A percentile compares a stretch with the other conserved stretches of the same genome.
These are phyloP conservation scores for Anguilla rostrata DNA, from an alignment of 2,113 vertebrate species.

Conservation along the genomic window DNA sequence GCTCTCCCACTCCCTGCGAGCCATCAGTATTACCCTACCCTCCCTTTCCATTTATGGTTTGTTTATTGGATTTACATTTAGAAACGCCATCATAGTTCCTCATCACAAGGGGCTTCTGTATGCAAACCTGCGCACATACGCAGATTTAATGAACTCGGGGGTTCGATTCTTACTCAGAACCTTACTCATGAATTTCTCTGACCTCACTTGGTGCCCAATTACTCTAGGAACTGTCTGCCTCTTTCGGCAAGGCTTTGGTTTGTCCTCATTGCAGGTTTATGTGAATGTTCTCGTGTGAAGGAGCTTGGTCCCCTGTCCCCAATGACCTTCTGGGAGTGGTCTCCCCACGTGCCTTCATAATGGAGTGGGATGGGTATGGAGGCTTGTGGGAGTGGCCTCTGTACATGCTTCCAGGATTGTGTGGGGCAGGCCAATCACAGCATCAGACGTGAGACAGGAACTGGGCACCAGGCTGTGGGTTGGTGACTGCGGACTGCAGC, in stretches of 20 bases:
- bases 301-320: background rate
- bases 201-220: background rate
- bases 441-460: background rate
- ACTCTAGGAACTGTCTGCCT: background rate
- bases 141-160: background rate
- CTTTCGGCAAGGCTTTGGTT: background rate
- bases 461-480: background rate
- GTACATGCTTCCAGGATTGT: too few species aligned
- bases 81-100: background rate
- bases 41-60: background rate
- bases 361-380: too few species aligned
- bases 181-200: background rate
- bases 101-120: background rate
- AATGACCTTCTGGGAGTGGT: too few species aligned
- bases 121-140: background rate
- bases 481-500: background rate
- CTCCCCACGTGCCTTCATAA: too few species aligned
- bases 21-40: background rate
- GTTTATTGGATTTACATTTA: background rate
- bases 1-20: background rate
- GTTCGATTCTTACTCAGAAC: background rate
- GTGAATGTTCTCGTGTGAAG: too few species aligned
- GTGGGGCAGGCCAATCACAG: too few species aligned
- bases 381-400: too few species aligned
- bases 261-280: background rate